These are phyloP conservation scores for Trachemys scripta DNA, from an alignment of 2,113 vertebrate species.

Conservation along the genomic window DNA sequence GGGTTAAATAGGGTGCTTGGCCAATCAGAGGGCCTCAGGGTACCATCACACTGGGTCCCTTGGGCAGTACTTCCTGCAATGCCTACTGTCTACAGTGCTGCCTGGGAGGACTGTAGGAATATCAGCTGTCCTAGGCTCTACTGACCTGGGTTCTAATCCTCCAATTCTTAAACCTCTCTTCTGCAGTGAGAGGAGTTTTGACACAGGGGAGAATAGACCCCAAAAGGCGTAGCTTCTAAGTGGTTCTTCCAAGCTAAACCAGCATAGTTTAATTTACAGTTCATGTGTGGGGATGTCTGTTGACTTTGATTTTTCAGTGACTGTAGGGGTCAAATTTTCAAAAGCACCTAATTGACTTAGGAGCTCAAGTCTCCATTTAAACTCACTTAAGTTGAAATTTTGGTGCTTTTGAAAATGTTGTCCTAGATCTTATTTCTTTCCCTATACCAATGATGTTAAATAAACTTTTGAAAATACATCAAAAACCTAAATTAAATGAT, in stretches of 20 bases:
- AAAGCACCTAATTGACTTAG: not conserved
- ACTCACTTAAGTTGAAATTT: not conserved
- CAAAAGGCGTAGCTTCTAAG: not conserved
- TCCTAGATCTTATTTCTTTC: not conserved
- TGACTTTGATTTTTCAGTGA: not conserved
- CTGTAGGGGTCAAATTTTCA: not conserved
- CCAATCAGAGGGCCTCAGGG: not conserved
- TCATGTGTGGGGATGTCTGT: not conserved
- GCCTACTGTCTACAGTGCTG: not conserved
- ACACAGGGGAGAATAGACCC: not conserved
- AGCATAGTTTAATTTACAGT: not conserved
- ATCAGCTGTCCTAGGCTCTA: not conserved
- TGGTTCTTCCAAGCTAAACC: not conserved
- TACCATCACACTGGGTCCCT: not conserved
- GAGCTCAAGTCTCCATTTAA: not conserved
- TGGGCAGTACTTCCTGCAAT: not conserved
- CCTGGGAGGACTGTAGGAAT: not conserved
- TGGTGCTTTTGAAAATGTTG: not conserved
- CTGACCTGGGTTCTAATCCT: not conserved
- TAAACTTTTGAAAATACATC: not conserved
- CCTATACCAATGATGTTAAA: not conserved
- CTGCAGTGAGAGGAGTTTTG: not conserved
- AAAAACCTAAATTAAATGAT: not conserved
- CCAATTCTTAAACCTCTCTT: not conserved
- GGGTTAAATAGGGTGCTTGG: not conserved